Evolutionary conservation across 1,140 invertebrate genomes (phyloP), one percentile per base, ranked within the genome.

Genomic region (Glossosoma conforme): DNA sequence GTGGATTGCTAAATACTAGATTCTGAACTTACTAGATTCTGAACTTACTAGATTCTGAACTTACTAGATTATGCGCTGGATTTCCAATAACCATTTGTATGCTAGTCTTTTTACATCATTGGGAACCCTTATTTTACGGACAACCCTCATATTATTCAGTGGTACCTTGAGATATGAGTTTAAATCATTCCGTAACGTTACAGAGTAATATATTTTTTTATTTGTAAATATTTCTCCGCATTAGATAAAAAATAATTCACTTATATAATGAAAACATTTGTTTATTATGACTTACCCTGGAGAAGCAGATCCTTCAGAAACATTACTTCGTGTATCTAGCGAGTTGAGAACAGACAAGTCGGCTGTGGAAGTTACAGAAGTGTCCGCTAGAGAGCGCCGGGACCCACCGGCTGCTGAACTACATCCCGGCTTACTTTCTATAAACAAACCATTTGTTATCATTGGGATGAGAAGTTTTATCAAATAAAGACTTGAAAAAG

Each of bases 321-420:
- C 77, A 66, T 83, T 83, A 66, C 83, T 85, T 65, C 86, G 84
- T 8, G 84, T 84, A 65, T 86, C 84, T 30, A 84, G 72, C 56
- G 82, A 84, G 66, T 86, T 86, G 66, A 89, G 85, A 35, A 87
- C 84, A 49, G 85, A 87, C 15, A 89, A 68, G 66, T 89, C 86
- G 2, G 87, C 86, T 2, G 87, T 89, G 9, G 87, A 90, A 1
- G 87, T 90, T 14, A 88, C 84, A 44, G 85, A 88, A 2, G 88
- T 91, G 57, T 88, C 87, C 10, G 87, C 86, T 24, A 91, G 72
- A 19, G 87, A 90, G 15, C 84, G 78, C 44, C 85, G 71, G 3
- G 86, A 89, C 15, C 84, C 83, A 44, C 77, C 77, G 11, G 57
- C 51, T 28, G 61, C 66, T 3, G 69, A 72, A n/a, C n/a, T n/a